Conservation (phyloP, 35 echinoderm and acorn worm species). For the Diadema setosum region DNA sequence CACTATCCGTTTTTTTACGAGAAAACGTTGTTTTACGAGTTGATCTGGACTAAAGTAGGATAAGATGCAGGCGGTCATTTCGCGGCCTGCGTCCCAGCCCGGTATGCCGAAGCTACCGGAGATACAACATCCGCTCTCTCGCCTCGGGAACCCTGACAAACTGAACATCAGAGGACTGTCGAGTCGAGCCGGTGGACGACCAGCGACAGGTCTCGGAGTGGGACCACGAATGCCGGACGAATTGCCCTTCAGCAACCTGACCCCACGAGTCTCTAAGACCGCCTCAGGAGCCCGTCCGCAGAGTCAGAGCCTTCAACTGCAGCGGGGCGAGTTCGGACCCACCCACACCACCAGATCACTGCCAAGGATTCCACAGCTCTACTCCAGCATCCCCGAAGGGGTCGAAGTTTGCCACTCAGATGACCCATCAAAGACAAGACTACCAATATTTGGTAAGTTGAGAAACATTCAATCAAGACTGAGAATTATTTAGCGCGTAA, state of each 20-base stretch:
- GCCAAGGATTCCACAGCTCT: slow-evolving; percentile 83
- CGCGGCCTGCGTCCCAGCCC: slow-evolving; percentile 66
- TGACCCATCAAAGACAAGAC: slow-evolving; percentile 67
- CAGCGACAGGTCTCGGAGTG: slow-evolving; percentile 19
- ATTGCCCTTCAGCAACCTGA: slow-evolving; percentile 68
- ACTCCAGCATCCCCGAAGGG: slow-evolving; percentile 84
- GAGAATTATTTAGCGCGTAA: too few relatives aligned
- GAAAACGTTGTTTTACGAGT: too few relatives aligned
- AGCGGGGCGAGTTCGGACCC: slow-evolving; percentile 3
- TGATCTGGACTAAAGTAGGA: too few relatives aligned
- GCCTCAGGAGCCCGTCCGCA: slow-evolving; percentile 33
- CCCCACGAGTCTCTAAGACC: slow-evolving; percentile 69
- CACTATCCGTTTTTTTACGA: too few relatives aligned
- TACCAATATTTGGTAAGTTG: slow-evolving; percentile 96
- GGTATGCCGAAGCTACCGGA: slow-evolving; percentile 84
- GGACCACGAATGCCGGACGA: slow-evolving; percentile 43
- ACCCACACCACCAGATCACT: slow-evolving; percentile 23
- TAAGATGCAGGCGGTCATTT: slow-evolving; percentile 64
- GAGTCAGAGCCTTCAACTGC: not conserved
- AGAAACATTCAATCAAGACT: too few relatives aligned
- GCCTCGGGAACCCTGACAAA: slow-evolving; percentile 88
- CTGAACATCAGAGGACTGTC: slow-evolving; percentile 84
- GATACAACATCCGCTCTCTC: slow-evolving; percentile 92
- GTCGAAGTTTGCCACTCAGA: slow-evolving; percentile 62
- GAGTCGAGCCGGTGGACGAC: slow-evolving; percentile 65